Evolutionary conservation across 2,113 vertebrate species (phyloP).

Genomic region (Nibea albiflora): DNA sequence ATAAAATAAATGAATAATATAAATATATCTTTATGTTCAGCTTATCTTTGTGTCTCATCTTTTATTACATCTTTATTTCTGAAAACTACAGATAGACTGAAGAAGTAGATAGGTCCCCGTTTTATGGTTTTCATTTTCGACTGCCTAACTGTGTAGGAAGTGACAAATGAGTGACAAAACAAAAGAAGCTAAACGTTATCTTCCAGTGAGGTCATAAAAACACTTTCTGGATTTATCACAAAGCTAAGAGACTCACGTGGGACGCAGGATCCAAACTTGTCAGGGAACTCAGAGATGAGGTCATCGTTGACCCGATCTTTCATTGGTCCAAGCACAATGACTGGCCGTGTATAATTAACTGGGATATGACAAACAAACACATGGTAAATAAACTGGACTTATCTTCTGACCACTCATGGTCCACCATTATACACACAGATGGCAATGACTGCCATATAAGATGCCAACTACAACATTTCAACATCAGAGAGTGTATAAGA

Average conservation of each 20-base stretch:
- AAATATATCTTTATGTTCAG: no score
- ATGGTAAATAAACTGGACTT: background rate
- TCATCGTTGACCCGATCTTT: slow-evolving; percentile 99
- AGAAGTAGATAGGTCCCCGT: no score
- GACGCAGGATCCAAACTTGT: slow-evolving; percentile 98
- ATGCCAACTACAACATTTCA: no score
- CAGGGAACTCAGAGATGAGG: slow-evolving; percentile 97
- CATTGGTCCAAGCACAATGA: slow-evolving; percentile 97
- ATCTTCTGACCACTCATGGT: no score
- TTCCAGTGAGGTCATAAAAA: background rate
- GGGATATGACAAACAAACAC: slow-evolving; percentile 5
- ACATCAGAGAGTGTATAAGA: no score
- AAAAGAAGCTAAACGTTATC: background rate
- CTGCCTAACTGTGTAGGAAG: background rate
- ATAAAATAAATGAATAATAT: no score
- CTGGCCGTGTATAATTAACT: slow-evolving; percentile 96
- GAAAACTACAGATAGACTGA: no score
- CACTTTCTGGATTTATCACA: background rate
- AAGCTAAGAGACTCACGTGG: slow-evolving; percentile 89
- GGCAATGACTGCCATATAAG: no score
- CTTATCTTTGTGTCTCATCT: no score
- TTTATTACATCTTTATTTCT: no score
- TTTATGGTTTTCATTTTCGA: background rate
- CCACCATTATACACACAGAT: background rate
- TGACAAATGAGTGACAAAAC: no score